These are phyloP conservation scores for Leptoclinus maculatus DNA, from an alignment of 2,797 vertebrate species.

Conservation along the genomic window DNA sequence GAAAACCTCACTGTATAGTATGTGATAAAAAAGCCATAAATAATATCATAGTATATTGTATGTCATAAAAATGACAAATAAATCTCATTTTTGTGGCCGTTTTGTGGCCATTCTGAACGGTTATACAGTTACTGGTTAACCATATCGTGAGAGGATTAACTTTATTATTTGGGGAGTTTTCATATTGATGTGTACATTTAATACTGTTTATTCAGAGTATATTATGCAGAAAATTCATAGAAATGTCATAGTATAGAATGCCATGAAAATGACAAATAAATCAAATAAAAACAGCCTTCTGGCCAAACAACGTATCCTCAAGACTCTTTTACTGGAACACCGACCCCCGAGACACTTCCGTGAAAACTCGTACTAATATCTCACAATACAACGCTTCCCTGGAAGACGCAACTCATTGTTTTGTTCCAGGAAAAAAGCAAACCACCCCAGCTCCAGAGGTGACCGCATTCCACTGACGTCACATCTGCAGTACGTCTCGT, in stretches of 20 bases:
- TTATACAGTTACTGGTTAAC: no score
- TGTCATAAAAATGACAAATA: no score
- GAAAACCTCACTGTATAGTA: no score
- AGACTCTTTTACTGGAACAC: background rate
- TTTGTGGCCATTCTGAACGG: no score
- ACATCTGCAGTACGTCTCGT: slow-evolving; percentile 1
- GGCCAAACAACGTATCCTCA: background rate
- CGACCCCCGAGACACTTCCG: background rate
- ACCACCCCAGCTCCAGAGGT: background rate
- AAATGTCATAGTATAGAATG: no score
- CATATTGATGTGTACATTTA: background rate
- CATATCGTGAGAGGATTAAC: no score
- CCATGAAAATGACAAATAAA: background rate
- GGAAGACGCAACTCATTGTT: slow-evolving; percentile 15
- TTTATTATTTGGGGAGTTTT: background rate
- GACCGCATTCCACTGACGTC: slow-evolving; percentile 7
- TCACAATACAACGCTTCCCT: background rate
- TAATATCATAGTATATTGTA: no score
- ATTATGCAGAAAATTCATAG: no score
- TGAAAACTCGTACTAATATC: background rate
- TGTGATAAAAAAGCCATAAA: no score
- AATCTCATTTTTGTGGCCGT: no score
- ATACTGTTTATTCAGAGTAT: background rate
- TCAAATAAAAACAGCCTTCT: background rate
- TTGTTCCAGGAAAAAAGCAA: slow-evolving; percentile 19